Percentiles rank a stretch among this genome's conserved stretches.
Evolutionary conservation across 2,888 invertebrate genomes (phyloP).

Genomic region (Pseudococcus viburni): DNA sequence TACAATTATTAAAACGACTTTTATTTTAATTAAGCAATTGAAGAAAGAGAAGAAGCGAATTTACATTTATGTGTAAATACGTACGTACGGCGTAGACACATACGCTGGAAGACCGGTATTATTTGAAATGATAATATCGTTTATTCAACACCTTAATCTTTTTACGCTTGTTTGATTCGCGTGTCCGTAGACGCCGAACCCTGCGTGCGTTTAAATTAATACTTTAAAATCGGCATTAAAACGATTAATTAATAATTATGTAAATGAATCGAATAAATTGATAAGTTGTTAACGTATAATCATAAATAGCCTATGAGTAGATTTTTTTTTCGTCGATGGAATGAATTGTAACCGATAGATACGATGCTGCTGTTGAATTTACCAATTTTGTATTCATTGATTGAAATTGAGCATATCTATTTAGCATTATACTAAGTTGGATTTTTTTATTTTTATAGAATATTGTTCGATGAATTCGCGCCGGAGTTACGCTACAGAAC

Average conservation of each 20-base stretch:
- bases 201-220: slow-evolving; percentile 11
- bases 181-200: slow-evolving; percentile 3
- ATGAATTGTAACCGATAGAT: no score
- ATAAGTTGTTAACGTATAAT: slow-evolving; percentile 48
- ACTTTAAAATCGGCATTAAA: slow-evolving; percentile 36
- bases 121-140: slow-evolving; percentile 48
- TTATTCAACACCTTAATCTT: slow-evolving; percentile 36
- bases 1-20: slow-evolving; percentile 36
- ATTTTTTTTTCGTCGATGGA: background rate
- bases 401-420: no score
- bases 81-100: background rate
- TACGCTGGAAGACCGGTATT: slow-evolving; percentile 1
- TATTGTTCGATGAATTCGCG: background rate
- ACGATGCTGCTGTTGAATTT: no score
- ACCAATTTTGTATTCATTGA: no score
- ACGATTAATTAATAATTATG: slow-evolving; percentile 50
- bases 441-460: background rate
- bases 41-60: slow-evolving; percentile 26
- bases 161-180: slow-evolving; percentile 16
- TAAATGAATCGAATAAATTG: slow-evolving; percentile 41
- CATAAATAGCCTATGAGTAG: background rate
- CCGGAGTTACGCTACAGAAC: background rate
- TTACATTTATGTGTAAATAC: slow-evolving; percentile 46
- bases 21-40: slow-evolving; percentile 50
- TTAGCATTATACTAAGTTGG: no score